Percentiles rank a stretch among this genome's conserved stretches.
phyloP scores from a whole-genome alignment of 2,888 invertebrate species.

The Eudemis profundana region DNA sequence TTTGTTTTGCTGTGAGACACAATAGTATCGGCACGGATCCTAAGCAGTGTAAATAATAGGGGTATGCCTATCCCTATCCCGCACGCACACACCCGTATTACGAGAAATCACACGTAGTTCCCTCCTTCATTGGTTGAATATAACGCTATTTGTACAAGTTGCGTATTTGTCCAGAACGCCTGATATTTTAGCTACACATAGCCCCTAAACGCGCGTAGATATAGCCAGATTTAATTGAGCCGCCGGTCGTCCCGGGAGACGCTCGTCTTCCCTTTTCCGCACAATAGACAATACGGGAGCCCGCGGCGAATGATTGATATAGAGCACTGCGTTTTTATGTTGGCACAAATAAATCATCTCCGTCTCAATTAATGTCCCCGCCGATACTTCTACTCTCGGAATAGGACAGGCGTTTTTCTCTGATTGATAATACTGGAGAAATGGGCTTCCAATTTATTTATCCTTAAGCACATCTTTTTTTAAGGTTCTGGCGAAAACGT shows the following conservation, averaged over 20 bases:
- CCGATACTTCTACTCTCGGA: conserved; percentile 50
- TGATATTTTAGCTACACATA: not conserved
- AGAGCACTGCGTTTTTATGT: conserved; percentile 56
- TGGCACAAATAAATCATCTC: conserved; percentile 61
- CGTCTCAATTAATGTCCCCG: conserved; percentile 61
- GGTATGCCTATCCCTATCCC: too few species aligned
- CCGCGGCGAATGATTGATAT: conserved; percentile 57
- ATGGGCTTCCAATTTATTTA: conserved; percentile 40
- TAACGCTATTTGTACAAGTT: not conserved
- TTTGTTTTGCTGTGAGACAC: too few species aligned
- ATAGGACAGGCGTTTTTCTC: conserved; percentile 55
- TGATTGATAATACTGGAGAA: conserved; percentile 56
- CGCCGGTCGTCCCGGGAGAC: conserved; percentile 2
- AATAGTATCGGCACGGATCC: too few species aligned
- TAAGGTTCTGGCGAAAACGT: conserved; percentile 1
- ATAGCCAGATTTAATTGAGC: conserved; percentile 39
- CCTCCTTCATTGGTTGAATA: too few species aligned
- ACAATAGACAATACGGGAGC: conserved; percentile 52
- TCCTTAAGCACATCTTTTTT: conserved; percentile 16
- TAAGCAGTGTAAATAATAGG: too few species aligned
- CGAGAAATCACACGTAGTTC: too few species aligned
- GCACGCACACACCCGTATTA: too few species aligned
- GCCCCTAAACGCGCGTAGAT: conserved; percentile 10
- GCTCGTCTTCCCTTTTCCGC: conserved; percentile 28
- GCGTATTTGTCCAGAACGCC: not conserved